Conservation (phyloP, 1,140 invertebrate genomes). For the Lerema accius region DNA sequence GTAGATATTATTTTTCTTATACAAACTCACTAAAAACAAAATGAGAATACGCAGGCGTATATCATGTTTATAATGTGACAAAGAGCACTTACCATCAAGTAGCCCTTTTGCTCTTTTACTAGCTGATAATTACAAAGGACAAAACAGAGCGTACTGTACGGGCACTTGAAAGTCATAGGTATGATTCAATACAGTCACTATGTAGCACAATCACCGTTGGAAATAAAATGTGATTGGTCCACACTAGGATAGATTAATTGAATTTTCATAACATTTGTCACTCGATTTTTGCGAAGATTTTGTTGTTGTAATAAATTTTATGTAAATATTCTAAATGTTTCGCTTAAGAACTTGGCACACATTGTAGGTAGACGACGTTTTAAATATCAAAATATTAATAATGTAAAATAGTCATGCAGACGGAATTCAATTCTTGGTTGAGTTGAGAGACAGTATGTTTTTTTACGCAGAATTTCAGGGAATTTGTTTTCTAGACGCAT, state of each 20-base stretch:
- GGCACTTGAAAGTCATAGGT: too few species aligned
- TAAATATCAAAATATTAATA: constrained; percentile 24
- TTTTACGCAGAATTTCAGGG: neutral
- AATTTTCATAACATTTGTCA: constrained; percentile 8
- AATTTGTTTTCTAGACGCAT: too few species aligned
- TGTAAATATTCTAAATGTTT: constrained; percentile 11
- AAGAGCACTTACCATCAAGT: too few species aligned
- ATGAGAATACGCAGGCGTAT: too few species aligned
- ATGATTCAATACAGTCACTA: too few species aligned
- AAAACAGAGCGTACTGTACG: too few species aligned
- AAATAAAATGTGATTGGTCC: neutral
- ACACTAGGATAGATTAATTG: constrained; percentile 7
- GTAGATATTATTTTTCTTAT: too few species aligned
- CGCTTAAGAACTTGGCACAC: constrained; percentile 12
- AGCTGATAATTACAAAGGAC: too few species aligned
- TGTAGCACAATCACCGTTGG: too few species aligned
- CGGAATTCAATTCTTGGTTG: constrained; percentile 1
- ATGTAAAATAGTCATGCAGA: constrained; percentile 24
- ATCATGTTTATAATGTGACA: too few species aligned
- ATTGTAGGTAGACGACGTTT: constrained; percentile 4
- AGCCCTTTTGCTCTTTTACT: too few species aligned
- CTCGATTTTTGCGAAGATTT: neutral
- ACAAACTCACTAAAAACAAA: too few species aligned
- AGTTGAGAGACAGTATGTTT: neutral
- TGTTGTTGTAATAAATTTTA: constrained; percentile 26